Base-by-base conservation (phyloP, 1,140 invertebrate genomes). In the Sminthurides bifidus region DNA sequence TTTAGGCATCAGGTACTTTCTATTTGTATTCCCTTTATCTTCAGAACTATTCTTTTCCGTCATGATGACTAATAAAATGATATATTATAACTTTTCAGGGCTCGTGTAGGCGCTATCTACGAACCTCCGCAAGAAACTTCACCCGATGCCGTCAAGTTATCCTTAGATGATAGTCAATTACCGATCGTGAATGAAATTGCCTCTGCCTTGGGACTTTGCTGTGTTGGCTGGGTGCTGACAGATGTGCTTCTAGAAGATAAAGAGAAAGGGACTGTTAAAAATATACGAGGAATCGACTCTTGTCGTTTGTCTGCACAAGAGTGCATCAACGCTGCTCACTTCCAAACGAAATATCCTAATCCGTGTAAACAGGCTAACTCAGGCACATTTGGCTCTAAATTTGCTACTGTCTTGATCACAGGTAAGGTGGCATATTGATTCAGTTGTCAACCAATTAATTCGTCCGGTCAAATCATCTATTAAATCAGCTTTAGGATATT, bases 181-280 rank as follows among this genome's bases (percentile, higher is more conserved):
- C 71, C 73, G 43, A 65, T 83, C 44, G 84, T 96, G 3, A 79
- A 92, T 59, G 78, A 82, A 65, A 73, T 97, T 57, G 90, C 91
- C 41, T 70, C 70, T 33, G 74, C 77, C 52, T 76, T 99, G 31
- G 92, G 92, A 41, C 75, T 98, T 61, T 75, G 72, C 48, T 74
- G 80, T 71, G 83, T 99, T 58, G 96, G 96, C 26, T 99, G 96
- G 95, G 93, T 98, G 65, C 98, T 99, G 72, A 98, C 94, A 10
- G 95, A 99, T 78, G 76, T 99, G 24, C 79, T 96, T 59, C 82
- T 88, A 40, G 82, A 91, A 61, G 87, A 95, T 74, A 68, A 83
- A 3, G 80, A 81, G 65, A 82, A 81, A 66, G 93, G 92, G 70
- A 93, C 90, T 66, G 92, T 88, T 51, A 78, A 81, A 69, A 64